phyloP scores from a whole-genome alignment of 1,140 invertebrate genomes.

The Drosophila micromelanica region DNA sequence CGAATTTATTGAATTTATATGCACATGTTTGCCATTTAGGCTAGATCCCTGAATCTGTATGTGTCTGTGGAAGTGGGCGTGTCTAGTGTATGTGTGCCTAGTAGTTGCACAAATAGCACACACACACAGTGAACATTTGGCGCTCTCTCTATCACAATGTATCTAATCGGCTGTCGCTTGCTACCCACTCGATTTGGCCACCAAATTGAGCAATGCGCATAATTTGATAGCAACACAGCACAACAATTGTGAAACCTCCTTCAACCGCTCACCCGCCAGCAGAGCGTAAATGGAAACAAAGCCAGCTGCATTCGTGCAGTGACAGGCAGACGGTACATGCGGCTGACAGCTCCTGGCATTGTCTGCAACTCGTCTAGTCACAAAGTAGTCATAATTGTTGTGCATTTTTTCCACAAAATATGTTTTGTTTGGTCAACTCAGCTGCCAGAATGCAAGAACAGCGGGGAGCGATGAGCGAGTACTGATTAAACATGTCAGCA shows the following conservation, averaged over 20 bases:
- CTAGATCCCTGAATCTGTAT: not conserved
- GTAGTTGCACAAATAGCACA: not conserved
- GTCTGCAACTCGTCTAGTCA: conserved; percentile 59
- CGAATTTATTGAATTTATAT: conserved; percentile 38
- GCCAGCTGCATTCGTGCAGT: conserved; percentile 21
- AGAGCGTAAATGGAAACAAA: conserved; percentile 4
- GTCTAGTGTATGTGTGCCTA: not conserved
- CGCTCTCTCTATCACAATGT: not conserved
- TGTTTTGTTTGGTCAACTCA: conserved; percentile 63
- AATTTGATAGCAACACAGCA: conserved; percentile 17
- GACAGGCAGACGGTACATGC: conserved; percentile 42
- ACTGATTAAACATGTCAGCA: conserved; percentile 57
- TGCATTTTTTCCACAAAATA: conserved; percentile 35
- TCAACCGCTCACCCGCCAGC: not conserved
- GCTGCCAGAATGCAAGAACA: conserved; percentile 33
- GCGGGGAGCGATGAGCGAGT: conserved; percentile 12
- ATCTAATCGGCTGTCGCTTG: not conserved
- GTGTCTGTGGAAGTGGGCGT: not conserved
- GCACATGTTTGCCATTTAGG: conserved; percentile 19
- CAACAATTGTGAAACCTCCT: not conserved
- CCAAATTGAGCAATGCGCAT: conserved; percentile 19
- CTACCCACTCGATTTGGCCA: conserved; percentile 35
- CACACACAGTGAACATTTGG: not conserved
- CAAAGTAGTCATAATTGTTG: conserved; percentile 40
- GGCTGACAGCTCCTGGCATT: conserved; percentile 57